Percentiles rank a stretch among this genome's conserved stretches.
phyloP scores from a whole-genome alignment of 2,888 invertebrate genomes.

The Drosophila anomalata region DNA sequence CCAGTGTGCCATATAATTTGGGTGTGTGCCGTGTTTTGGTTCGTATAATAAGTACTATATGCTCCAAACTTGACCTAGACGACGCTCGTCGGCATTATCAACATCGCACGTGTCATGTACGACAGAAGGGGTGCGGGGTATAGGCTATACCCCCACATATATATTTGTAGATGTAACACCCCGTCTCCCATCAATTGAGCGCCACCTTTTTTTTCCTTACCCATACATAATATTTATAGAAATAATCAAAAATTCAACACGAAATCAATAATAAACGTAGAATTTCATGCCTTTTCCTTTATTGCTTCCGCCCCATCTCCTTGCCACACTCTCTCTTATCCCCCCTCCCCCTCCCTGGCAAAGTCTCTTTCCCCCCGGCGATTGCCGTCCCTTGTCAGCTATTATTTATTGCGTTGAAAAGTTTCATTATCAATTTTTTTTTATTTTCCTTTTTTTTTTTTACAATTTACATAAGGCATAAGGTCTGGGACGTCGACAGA shows the following conservation, averaged over 20 bases:
- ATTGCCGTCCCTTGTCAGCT: conserved; percentile 44
- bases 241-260: conserved; percentile 75
- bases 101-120: conserved; percentile 60
- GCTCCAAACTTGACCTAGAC: conserved; percentile 68
- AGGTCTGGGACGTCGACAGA: conserved; percentile 47
- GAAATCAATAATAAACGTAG: conserved; percentile 72
- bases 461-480: conserved; percentile 70
- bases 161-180: conserved; percentile 11
- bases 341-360: background rate
- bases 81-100: conserved; percentile 60
- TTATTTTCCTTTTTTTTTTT: conserved; percentile 19
- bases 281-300: conserved; percentile 53
- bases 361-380: conserved; percentile 4
- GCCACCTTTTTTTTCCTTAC: conserved; percentile 8
- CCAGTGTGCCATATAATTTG: conserved; percentile 7
- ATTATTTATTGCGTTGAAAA: conserved; percentile 77
- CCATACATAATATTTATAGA: conserved; percentile 63
- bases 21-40: conserved; percentile 29
- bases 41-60: conserved; percentile 26
- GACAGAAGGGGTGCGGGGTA: conserved; percentile 16
- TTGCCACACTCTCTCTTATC: background rate
- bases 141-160: background rate
- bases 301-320: background rate
- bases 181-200: conserved; percentile 7
- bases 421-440: conserved; percentile 70